These are phyloP conservation scores for Drosophila paulistorum DNA, from an alignment of 1,140 invertebrate species.

Conservation along the genomic window DNA sequence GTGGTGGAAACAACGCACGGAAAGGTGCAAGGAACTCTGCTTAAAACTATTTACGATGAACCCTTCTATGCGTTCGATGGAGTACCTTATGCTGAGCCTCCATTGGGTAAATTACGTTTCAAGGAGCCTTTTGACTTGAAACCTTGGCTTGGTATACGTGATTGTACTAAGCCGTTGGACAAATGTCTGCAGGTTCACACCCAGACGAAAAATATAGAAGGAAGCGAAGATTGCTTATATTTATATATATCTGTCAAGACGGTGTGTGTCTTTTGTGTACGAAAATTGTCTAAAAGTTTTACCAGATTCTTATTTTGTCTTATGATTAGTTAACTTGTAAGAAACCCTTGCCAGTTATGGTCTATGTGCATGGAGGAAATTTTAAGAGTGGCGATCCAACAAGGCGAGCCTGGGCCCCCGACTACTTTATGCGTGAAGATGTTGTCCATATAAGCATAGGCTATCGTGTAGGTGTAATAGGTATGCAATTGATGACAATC, in stretches of 20 bases:
- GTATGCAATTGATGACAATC: constrained; percentile 27
- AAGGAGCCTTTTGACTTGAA: constrained; percentile 68
- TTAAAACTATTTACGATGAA: constrained; percentile 54
- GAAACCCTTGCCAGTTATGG: constrained; percentile 85
- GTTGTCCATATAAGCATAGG: constrained; percentile 83
- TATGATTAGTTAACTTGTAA: constrained; percentile 43
- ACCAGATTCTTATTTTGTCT: not conserved
- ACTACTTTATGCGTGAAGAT: constrained; percentile 85
- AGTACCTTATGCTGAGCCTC: constrained; percentile 85
- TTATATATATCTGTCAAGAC: constrained; percentile 83
- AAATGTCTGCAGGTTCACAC: constrained; percentile 61
- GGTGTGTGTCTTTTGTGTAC: constrained; percentile 24
- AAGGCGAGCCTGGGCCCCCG: constrained; percentile 75
- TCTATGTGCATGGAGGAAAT: constrained; percentile 89
- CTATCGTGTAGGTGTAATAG: constrained; percentile 83
- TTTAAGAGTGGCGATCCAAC: constrained; percentile 84
- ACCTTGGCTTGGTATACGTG: constrained; percentile 55
- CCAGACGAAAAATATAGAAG: constrained; percentile 56
- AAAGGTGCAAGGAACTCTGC: constrained; percentile 48
- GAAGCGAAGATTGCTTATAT: constrained; percentile 83
- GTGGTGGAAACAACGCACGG: constrained; percentile 61
- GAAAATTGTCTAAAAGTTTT: not conserved
- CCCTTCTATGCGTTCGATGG: constrained; percentile 68
- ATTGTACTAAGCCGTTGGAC: constrained; percentile 46
- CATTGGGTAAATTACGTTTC: constrained; percentile 87